Conservation (phyloP, 2,797 vertebrate species). For the Setipinna tenuifilis region DNA sequence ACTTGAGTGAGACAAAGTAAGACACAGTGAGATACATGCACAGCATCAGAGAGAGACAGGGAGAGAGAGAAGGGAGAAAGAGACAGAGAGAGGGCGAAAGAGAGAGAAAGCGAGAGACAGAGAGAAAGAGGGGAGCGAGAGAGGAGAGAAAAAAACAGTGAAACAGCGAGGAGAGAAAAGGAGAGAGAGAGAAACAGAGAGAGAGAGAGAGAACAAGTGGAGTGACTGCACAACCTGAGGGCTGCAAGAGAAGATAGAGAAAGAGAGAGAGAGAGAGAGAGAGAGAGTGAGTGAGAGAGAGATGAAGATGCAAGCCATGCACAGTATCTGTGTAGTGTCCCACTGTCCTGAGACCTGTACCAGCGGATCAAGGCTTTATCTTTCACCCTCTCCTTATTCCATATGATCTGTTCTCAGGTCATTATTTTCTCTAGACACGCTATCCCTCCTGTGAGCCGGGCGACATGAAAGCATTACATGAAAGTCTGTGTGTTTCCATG, state of each 20-base stretch:
- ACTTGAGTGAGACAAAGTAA: slow-evolving; percentile 23
- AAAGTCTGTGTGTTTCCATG: not conserved
- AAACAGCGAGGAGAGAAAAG: not conserved
- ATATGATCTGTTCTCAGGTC: not conserved
- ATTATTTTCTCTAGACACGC: not conserved
- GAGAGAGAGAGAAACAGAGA: slow-evolving; percentile 13
- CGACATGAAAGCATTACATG: slow-evolving; percentile 15
- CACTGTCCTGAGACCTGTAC: not conserved
- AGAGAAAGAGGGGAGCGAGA: slow-evolving; percentile 31
- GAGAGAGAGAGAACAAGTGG: slow-evolving; percentile 35
- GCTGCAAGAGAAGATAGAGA: not conserved
- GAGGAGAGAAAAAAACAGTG: not conserved
- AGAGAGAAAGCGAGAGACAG: slow-evolving; percentile 31
- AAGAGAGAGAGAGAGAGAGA: not conserved
- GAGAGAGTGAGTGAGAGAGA: slow-evolving; percentile 24
- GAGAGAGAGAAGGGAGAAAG: not conserved
- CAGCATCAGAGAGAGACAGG: not conserved
- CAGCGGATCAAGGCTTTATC: slow-evolving; percentile 1
- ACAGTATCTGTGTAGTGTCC: not conserved
- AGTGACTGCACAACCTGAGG: slow-evolving; percentile 52
- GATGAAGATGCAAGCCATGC: slow-evolving; percentile 10
- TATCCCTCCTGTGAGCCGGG: not conserved
- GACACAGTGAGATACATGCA: too few relatives aligned
- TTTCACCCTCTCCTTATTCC: not conserved
- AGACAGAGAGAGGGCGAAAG: not conserved